Evolutionary conservation across 2,888 invertebrate species (phyloP).

Genomic region (Punctoribates punctum): DNA sequence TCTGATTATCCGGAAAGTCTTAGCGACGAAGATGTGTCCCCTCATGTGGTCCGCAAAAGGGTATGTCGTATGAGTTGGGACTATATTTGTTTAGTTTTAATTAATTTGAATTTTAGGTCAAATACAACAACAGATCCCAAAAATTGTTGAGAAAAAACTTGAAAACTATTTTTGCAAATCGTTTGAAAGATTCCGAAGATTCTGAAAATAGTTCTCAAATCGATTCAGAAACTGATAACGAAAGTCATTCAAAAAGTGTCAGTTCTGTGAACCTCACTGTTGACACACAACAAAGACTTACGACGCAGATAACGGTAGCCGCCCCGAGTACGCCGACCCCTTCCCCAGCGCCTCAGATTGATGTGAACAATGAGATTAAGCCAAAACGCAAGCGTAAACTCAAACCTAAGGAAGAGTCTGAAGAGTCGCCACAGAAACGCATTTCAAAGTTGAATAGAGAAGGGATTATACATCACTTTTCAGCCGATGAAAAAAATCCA

Average conservation of each 20-base stretch:
- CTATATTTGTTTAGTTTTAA: too few relatives aligned
- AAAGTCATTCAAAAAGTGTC: too few relatives aligned
- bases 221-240: too few relatives aligned
- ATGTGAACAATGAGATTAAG: neutral
- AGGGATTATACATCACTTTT: neutral
- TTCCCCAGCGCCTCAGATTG: too few relatives aligned
- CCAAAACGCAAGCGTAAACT: neutral
- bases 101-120: neutral
- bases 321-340: neutral
- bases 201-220: neutral
- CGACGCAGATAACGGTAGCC: neutral
- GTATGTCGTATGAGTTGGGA: too few relatives aligned
- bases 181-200: neutral
- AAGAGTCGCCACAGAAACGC: constrained; percentile 12
- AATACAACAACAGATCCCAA: neutral
- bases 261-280: too few relatives aligned
- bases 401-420: constrained; percentile 8
- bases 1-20: too few relatives aligned
- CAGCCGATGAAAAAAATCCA: neutral
- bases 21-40: too few relatives aligned
- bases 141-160: neutral
- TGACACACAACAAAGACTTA: neutral
- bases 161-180: neutral
- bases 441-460: neutral
- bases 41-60: too few relatives aligned